Evolutionary conservation across 2,888 invertebrate species (phyloP), one percentile per base, ranked within the genome.

Genomic region (Tetanocera ferruginea): DNA sequence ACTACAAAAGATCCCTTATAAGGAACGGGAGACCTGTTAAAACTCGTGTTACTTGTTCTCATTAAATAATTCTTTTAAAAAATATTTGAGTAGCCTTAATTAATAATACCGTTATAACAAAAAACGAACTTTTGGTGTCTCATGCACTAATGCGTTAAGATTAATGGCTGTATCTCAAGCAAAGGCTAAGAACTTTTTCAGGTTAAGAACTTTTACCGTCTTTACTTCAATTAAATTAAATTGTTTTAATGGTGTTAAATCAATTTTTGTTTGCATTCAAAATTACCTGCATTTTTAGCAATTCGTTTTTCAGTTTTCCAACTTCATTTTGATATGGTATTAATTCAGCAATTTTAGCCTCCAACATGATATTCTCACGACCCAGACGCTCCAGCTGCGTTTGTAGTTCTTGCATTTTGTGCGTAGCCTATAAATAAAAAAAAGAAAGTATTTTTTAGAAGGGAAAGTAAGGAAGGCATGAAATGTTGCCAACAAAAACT

Each of bases 261-360:
- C n/a, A n/a, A n/a, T n/a, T n/a, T n/a, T n/a, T n/a, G n/a, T 37
- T 37, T 37, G 17, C 25, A 9, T 60, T 19, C 2, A 60, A 19
- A 64, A 80, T 82, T 85, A 94, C 94, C 92, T 95, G 95, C 83
- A 95, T 89, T 83, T 93, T 92, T 57, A 92, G 91, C 83, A 95
- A 92, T 89, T 95, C 95, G 77, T 91, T 92, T 83, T 93, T 91
- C 76, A 95, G 90, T 82, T 92, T 91, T 80, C 93, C 92, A 78
- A 95, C 91, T 86, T 95, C 94, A 73, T 92, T 92, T 79, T 93
- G 93, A 84, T 93, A 92, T 84, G 93, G 93, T 84, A 93, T 88
- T 84, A 94, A 87, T 86, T 94, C 94, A 62, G 91, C 90, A 34
- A 93, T 91, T 83, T 91, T 91, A 80, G 92, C 88, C 86, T 94